phyloP scores from a whole-genome alignment of 2,113 vertebrate genomes.

The Stigmatopora argus region DNA sequence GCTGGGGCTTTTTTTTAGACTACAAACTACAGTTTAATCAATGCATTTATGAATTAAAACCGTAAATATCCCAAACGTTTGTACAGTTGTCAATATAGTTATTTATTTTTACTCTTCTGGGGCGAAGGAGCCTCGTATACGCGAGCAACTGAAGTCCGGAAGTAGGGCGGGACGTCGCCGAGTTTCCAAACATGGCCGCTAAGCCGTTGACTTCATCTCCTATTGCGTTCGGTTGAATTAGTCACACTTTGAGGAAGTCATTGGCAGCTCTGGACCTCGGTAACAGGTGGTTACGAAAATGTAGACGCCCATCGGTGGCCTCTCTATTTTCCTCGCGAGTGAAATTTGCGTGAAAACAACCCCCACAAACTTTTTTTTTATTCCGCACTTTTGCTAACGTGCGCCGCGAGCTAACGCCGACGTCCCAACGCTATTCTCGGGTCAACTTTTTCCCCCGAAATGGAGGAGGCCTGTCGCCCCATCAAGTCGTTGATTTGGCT shows the following conservation, averaged over 20 bases:
- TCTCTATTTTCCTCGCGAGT: background rate
- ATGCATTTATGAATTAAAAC: background rate
- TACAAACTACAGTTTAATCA: background rate
- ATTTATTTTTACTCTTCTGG: background rate
- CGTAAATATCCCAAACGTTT: rapidly evolving
- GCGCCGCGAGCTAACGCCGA: constrained; percentile 48
- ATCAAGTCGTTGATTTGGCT: constrained; percentile 25
- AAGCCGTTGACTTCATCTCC: constrained; percentile 37
- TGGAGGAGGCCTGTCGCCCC: constrained; percentile 33
- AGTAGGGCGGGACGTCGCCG: constrained; percentile 57
- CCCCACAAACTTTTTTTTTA: constrained; percentile 39
- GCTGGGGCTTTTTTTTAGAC: background rate
- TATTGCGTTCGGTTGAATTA: constrained; percentile 48
- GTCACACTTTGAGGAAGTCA: constrained; percentile 54
- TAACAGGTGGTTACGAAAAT: constrained; percentile 54
- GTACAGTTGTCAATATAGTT: background rate
- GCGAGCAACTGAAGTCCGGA: constrained; percentile 42
- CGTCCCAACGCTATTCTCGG: constrained; percentile 45
- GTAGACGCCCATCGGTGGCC: constrained; percentile 18
- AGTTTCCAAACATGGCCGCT: constrained; percentile 62
- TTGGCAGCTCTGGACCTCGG: constrained; percentile 12
- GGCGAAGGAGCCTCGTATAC: background rate
- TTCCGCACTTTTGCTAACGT: constrained; percentile 45
- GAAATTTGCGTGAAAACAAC: background rate
- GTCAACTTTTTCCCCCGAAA: constrained; percentile 52